Conservation (phyloP, 2,888 invertebrate genomes). For the Scelioninae gen. 1 region DNA sequence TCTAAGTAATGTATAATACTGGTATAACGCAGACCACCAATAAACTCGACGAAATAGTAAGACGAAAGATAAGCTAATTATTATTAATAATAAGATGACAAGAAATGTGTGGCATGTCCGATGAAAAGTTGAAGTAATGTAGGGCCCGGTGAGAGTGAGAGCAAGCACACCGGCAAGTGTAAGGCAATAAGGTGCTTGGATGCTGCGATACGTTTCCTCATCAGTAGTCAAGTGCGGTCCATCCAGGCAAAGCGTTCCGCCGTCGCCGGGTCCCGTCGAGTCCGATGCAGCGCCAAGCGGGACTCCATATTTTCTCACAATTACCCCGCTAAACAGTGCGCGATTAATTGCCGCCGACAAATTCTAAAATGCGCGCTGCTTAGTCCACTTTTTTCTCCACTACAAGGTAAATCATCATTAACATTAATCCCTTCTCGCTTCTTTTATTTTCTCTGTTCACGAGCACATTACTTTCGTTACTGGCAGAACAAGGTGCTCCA, state of each 20-base stretch:
- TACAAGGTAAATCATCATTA: conserved; percentile 44
- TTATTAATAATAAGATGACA: conserved; percentile 15
- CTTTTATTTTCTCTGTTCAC: background rate
- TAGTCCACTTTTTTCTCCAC: conserved; percentile 24
- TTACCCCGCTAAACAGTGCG: conserved; percentile 33
- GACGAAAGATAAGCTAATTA: conserved; percentile 29
- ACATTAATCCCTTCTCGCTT: conserved; percentile 2
- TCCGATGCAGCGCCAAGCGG: background rate
- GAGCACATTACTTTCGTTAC: conserved; percentile 25
- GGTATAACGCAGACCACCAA: background rate
- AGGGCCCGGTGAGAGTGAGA: conserved; percentile 68
- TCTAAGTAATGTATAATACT: conserved; percentile 2
- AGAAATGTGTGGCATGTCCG: conserved; percentile 18
- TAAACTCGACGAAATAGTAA: background rate
- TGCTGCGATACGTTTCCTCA: conserved; percentile 80
- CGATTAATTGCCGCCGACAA: conserved; percentile 32
- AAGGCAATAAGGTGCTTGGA: conserved; percentile 75
- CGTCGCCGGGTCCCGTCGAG: conserved; percentile 49
- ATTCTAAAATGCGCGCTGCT: conserved; percentile 1
- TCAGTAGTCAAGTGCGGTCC: conserved; percentile 82
- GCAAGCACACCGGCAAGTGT: conserved; percentile 59
- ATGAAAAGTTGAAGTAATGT: conserved; percentile 61
- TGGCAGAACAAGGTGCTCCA: no score
- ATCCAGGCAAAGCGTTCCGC: conserved; percentile 57
- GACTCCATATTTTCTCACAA: conserved; percentile 27